Evolutionary conservation across 2,888 invertebrate genomes (phyloP).

Genomic region (Phyto melanocephala): DNA sequence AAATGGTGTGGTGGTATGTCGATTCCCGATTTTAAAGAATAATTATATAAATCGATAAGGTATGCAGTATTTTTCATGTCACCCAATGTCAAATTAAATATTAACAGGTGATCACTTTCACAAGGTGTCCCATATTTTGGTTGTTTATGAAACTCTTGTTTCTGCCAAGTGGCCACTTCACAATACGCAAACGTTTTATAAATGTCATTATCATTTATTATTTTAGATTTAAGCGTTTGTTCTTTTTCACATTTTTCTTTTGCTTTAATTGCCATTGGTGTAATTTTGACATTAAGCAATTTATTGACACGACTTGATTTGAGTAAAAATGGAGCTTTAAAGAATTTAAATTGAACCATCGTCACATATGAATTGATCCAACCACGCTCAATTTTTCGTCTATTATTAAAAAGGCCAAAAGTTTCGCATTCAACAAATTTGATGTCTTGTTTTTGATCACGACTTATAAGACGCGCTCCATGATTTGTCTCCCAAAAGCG

Average conservation of each 20-base stretch:
- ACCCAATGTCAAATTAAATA: slow-evolving; percentile 87
- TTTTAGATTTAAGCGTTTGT: background rate
- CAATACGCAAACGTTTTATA: slow-evolving; percentile 32
- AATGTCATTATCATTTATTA: background rate
- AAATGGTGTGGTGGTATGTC: slow-evolving; percentile 79
- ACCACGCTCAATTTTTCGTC: slow-evolving; percentile 83
- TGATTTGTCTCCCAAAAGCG: slow-evolving; percentile 90
- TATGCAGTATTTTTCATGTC: slow-evolving; percentile 87
- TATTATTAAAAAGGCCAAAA: slow-evolving; percentile 83
- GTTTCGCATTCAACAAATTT: slow-evolving; percentile 79
- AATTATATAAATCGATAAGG: slow-evolving; percentile 86
- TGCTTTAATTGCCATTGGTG: slow-evolving; percentile 49
- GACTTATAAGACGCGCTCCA: slow-evolving; percentile 81
- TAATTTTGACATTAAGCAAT: slow-evolving; percentile 78
- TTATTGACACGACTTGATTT: slow-evolving; percentile 66
- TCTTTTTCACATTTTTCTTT: background rate
- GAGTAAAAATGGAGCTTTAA: slow-evolving; percentile 85
- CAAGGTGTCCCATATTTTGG: slow-evolving; percentile 86
- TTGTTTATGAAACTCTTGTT: slow-evolving; percentile 61
- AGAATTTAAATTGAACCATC: slow-evolving; percentile 89
- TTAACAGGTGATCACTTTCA: slow-evolving; percentile 84
- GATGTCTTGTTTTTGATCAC: slow-evolving; percentile 70
- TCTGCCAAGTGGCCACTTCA: slow-evolving; percentile 56
- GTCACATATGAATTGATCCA: slow-evolving; percentile 87
- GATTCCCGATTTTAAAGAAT: background rate